A percentile compares a stretch with the other conserved stretches of the same genome.
phyloP scores from a whole-genome alignment of 1,140 invertebrate species.

The Meloidogyne hapla region DNA sequence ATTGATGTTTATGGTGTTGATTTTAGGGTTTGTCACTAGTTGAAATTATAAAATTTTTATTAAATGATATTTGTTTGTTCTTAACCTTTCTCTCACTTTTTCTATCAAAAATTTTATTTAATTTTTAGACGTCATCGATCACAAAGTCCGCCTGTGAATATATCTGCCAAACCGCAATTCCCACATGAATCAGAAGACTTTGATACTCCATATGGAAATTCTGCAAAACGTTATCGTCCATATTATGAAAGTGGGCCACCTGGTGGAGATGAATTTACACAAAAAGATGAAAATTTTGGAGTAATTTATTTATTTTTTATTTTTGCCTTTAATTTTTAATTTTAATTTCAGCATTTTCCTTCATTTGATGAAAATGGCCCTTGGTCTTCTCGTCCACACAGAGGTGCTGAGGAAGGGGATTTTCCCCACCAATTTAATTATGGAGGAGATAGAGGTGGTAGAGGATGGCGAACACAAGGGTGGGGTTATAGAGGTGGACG shows the following conservation, averaged over 20 bases:
- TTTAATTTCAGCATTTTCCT: background rate
- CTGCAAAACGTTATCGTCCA: conserved; percentile 2
- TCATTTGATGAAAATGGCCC: background rate
- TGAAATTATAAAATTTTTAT: no score
- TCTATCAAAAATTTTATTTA: background rate
- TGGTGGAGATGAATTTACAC: background rate
- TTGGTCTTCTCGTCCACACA: background rate
- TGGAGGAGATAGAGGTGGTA: conserved; percentile 5
- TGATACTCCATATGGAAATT: background rate
- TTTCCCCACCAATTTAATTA: background rate
- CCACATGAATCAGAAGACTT: background rate
- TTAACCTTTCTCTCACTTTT: no score
- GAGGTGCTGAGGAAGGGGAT: background rate
- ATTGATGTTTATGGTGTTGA: background rate
- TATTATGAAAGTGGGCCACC: background rate
- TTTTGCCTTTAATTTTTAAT: background rate
- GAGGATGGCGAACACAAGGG: conserved; percentile 11
- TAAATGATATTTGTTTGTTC: no score
- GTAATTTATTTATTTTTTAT: background rate
- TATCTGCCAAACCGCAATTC: background rate
- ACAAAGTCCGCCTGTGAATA: background rate
- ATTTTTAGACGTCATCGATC: background rate
- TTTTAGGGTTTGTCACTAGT: background rate
- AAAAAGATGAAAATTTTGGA: background rate
- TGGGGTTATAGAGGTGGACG: conserved; percentile 25